These are phyloP conservation scores for Epinotia nisella DNA, from an alignment of 2,888 invertebrate genomes.

Conservation along the genomic window DNA sequence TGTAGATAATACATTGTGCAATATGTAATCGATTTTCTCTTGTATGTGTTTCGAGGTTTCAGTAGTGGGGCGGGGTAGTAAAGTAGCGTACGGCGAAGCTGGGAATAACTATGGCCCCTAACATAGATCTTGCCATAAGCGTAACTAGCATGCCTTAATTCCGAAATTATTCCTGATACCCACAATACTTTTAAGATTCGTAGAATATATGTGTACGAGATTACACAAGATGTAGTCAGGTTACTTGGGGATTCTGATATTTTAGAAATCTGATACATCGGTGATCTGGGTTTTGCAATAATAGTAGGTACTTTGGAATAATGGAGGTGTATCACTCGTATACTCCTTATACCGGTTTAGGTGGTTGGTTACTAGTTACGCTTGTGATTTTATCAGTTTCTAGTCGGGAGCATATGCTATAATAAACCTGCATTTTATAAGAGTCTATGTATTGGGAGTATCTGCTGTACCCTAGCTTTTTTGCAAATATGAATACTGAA, in stretches of 20 bases:
- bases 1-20: conserved; percentile 63
- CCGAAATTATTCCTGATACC: background rate
- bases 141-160: conserved; percentile 7
- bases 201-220: background rate
- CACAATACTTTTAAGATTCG: background rate
- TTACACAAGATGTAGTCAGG: background rate
- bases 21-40: conserved; percentile 59
- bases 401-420: too few relatives aligned
- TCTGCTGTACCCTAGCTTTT: conserved; percentile 59
- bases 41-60: conserved; percentile 49
- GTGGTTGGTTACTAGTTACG: conserved; percentile 18
- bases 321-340: background rate
- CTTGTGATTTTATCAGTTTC: conserved; percentile 27
- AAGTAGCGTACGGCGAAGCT: conserved; percentile 48
- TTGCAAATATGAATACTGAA: conserved; percentile 69
- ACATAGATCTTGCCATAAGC: conserved; percentile 56
- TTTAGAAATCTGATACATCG: background rate
- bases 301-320: background rate
- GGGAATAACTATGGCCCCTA: conserved; percentile 51
- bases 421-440: conserved; percentile 39
- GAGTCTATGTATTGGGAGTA: conserved; percentile 65
- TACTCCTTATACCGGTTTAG: background rate
- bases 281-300: background rate
- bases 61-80: conserved; percentile 54
- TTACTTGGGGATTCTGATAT: background rate